Evolutionary conservation across 1,140 invertebrate species (phyloP), one percentile per base, ranked within the genome.

Genomic region (Leptopilina clavipes): DNA sequence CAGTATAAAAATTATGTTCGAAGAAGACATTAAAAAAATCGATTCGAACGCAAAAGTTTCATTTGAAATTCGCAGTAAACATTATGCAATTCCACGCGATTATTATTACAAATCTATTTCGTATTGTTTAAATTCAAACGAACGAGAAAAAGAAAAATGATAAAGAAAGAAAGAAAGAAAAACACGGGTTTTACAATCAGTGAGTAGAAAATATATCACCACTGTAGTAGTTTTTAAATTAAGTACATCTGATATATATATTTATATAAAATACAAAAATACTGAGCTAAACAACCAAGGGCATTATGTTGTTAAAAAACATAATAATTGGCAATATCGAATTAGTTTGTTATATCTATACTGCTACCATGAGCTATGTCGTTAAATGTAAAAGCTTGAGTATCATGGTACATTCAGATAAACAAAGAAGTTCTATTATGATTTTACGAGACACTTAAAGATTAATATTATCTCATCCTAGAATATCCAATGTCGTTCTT

Each of bases 211-310:
- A 65, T 65, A 83, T 86, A 87, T 89, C 84, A 88, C 84, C 84
- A 84, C 79, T 84, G 85, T 73, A 77, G 81, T 85, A 77, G 81
- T 85, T 87, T 85, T 87, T 88, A 90, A 89, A 88, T 89, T 90
- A 90, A 90, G 88, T 90, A 89, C 88, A 89, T 86, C 88, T 82
- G 83, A 83, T 79, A 81, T 82, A 79, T 78, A 76, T 82, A 83
- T n/a, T n/a, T 81, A 81, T 88, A 88, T 87, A 90, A 88, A 88
- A 89, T 90, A 90, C 83, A 89, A 90, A 90, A 90, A 90, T 89
- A 90, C 89, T 90, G 89, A 86, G 85, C 81, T 87, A 86, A 86
- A 83, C 79, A 85, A 88, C 83, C 82, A 87, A 52, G 52, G 59
- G 73, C 25, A 18, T 72, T 10, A 73, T 72, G 40, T 79, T 44